Conservation (phyloP, 2,797 vertebrate species). For the Adelosebastes latens region DNA sequence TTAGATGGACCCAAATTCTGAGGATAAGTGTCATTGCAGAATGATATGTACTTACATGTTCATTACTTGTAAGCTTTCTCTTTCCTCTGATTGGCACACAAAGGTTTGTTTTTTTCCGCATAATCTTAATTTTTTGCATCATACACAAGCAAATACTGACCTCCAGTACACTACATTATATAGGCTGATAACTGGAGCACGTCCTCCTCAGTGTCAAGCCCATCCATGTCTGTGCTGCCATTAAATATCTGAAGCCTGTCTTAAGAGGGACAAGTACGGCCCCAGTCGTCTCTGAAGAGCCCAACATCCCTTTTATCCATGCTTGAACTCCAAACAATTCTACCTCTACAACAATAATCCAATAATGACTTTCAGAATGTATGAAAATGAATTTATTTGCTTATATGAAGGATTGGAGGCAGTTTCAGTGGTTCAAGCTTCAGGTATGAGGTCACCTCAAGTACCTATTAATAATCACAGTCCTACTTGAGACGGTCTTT, state of each 20-base stretch:
- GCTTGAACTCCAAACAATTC: constrained; percentile 83
- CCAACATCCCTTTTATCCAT: constrained; percentile 68
- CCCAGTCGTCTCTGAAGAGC: constrained; percentile 69
- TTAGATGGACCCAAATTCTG: constrained; percentile 61
- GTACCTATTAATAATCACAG: constrained; percentile 87
- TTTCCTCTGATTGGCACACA: constrained; percentile 28
- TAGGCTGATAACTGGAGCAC: constrained; percentile 16
- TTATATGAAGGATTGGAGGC: constrained; percentile 67
- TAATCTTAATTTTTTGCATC: constrained; percentile 22
- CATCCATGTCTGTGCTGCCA: constrained; percentile 27
- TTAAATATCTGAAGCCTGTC: constrained; percentile 53
- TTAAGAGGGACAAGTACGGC: constrained; percentile 61
- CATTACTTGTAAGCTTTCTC: constrained; percentile 28
- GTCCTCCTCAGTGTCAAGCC: constrained; percentile 31
- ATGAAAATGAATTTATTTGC: constrained; percentile 77
- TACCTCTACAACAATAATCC: constrained; percentile 82
- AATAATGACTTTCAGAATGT: constrained; percentile 79
- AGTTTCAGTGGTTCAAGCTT: constrained; percentile 61
- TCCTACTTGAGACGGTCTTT: constrained; percentile 85
- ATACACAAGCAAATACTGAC: constrained; percentile 17
- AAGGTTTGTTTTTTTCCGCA: constrained; percentile 16
- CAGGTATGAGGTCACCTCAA: constrained; percentile 82
- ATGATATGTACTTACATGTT: constrained; percentile 58
- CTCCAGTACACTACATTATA: constrained; percentile 4
- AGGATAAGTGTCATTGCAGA: constrained; percentile 69